These are phyloP conservation scores for Bombus impatiens DNA, from an alignment of 1,140 invertebrate genomes.

Conservation along the genomic window DNA sequence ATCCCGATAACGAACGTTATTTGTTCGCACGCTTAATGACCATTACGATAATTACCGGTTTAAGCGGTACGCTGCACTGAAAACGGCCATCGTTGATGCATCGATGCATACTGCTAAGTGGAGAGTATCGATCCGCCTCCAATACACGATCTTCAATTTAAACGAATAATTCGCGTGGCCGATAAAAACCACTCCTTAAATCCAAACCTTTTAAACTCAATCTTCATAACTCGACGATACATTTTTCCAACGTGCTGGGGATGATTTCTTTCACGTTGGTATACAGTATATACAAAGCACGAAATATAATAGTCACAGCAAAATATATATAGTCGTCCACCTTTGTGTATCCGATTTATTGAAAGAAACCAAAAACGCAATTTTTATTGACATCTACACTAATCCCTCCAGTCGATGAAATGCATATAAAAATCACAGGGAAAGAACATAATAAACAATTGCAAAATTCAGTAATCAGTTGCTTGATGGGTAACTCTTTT, in stretches of 20 bases:
- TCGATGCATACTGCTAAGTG: constrained; percentile 26
- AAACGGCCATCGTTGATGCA: constrained; percentile 47
- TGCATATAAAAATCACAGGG: too few species aligned
- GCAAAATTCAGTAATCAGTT: too few species aligned
- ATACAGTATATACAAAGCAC: too few species aligned
- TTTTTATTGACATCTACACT: too few species aligned
- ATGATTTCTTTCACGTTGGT: too few species aligned
- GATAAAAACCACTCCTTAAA: not conserved
- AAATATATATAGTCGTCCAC: too few species aligned
- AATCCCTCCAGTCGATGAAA: too few species aligned
- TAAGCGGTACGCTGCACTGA: constrained; percentile 38
- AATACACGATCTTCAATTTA: not conserved
- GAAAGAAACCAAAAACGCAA: too few species aligned
- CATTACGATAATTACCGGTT: constrained; percentile 64
- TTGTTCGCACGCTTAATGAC: constrained; percentile 52
- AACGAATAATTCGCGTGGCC: constrained; percentile 8
- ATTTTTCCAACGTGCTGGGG: not conserved
- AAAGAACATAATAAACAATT: too few species aligned
- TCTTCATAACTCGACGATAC: not conserved
- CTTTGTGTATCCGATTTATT: too few species aligned
- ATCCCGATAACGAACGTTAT: constrained; percentile 63
- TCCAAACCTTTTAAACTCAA: not conserved
- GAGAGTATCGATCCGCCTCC: constrained; percentile 31
- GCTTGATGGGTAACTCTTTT: too few species aligned
- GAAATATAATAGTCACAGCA: too few species aligned